These are phyloP conservation scores for Dione vanillae DNA, from an alignment of 2,888 invertebrate genomes.

Conservation along the genomic window DNA sequence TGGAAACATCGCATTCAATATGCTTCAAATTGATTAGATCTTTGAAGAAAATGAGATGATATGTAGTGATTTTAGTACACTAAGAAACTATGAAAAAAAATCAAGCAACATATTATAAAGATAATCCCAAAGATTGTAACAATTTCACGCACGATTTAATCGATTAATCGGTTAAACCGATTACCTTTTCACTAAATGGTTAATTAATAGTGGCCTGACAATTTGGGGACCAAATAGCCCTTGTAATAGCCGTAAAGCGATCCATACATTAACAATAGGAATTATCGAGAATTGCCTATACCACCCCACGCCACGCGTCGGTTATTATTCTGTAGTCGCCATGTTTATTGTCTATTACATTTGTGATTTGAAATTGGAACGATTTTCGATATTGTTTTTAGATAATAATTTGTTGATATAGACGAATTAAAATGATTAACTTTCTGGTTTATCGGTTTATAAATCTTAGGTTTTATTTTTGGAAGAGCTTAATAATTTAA, in stretches of 20 bases:
- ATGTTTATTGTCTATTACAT: conserved; percentile 71
- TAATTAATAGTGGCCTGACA: conserved; percentile 74
- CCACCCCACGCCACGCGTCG: conserved; percentile 66
- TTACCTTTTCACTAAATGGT: conserved; percentile 59
- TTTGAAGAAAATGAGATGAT: not conserved
- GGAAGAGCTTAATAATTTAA: not conserved
- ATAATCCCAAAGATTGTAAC: not conserved
- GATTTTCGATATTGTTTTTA: conserved; percentile 31
- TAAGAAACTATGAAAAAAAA: not conserved
- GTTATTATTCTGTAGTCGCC: conserved; percentile 69
- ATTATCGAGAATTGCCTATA: conserved; percentile 70
- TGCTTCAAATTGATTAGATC: not conserved
- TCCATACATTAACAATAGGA: conserved; percentile 74
- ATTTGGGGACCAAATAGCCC: conserved; percentile 69
- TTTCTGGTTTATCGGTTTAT: not conserved
- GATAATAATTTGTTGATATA: conserved; percentile 33
- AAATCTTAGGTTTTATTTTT: not conserved
- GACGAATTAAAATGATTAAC: too few species aligned
- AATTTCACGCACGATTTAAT: conserved; percentile 22
- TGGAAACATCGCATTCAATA: not conserved
- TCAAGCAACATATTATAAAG: not conserved
- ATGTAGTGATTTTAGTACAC: too few species aligned
- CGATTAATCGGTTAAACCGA: conserved; percentile 56
- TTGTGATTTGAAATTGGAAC: conserved; percentile 46
- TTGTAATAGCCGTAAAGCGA: conserved; percentile 63